These are phyloP conservation scores for Diaphora mendica DNA, from an alignment of 2,888 invertebrate species.

Conservation along the genomic window DNA sequence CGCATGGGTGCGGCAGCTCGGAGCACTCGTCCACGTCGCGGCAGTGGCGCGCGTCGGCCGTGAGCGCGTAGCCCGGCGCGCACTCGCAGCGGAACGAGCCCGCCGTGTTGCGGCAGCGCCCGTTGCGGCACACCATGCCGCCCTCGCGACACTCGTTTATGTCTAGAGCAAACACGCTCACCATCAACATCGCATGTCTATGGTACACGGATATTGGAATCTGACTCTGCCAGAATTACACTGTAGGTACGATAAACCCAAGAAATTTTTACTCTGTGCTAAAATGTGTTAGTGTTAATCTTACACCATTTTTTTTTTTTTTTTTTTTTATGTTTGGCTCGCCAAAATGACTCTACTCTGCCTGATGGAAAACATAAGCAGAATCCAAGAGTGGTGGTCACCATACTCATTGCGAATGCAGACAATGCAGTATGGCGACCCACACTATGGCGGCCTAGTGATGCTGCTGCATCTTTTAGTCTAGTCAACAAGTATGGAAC, in stretches of 20 bases:
- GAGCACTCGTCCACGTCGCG: conserved; percentile 92
- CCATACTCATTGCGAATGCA: no score
- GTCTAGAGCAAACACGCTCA: conserved; percentile 75
- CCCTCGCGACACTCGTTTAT: conserved; percentile 94
- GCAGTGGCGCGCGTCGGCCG: conserved; percentile 92
- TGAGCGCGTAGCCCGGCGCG: conserved; percentile 91
- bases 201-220: no score
- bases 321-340: no score
- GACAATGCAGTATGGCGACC: no score
- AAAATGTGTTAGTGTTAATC: not conserved
- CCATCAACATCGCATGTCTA: not conserved
- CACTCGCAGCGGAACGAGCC: conserved; percentile 94
- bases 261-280: not conserved
- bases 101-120: conserved; percentile 92
- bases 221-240: not conserved
- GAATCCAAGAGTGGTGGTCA: no score
- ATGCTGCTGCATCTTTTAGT: no score
- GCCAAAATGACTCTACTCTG: no score
- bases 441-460: no score
- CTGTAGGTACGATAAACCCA: not conserved
- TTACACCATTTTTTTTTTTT: no score
- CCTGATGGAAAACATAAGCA: no score
- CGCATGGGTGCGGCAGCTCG: conserved; percentile 81
- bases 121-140: conserved; percentile 94
- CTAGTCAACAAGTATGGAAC: no score